These are phyloP conservation scores for Phorcus lineatus DNA, from an alignment of 2,888 invertebrate genomes.

Conservation along the genomic window DNA sequence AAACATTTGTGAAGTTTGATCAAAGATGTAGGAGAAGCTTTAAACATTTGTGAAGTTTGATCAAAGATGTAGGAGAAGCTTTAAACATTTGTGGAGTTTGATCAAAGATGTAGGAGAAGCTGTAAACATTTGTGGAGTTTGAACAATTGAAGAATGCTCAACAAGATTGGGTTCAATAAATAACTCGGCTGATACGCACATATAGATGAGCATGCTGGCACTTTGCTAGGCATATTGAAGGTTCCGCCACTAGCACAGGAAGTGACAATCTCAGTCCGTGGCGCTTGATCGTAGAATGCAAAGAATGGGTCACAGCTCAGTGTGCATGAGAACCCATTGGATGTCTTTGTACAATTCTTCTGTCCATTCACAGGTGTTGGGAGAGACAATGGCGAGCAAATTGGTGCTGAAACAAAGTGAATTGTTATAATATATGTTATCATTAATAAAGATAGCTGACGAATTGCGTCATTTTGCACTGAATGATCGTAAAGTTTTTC, in stretches of 20 bases:
- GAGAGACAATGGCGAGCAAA: slow-evolving; percentile 47
- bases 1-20: too few species aligned
- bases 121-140: too few species aligned
- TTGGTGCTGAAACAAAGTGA: slow-evolving; percentile 39
- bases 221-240: slow-evolving; percentile 21
- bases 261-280: background rate
- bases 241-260: slow-evolving; percentile 28
- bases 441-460: too few species aligned
- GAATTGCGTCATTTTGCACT: too few species aligned
- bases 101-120: too few species aligned
- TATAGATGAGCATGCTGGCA: slow-evolving; percentile 32
- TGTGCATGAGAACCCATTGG: slow-evolving; percentile 43
- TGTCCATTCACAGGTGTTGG: slow-evolving; percentile 43
- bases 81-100: too few species aligned
- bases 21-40: too few species aligned
- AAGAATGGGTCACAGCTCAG: slow-evolving; percentile 47
- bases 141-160: too few species aligned
- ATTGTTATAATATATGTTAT: background rate
- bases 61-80: too few species aligned
- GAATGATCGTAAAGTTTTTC: too few species aligned
- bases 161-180: too few species aligned
- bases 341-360: slow-evolving; percentile 37
- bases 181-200: slow-evolving; percentile 25
- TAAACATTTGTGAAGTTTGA: too few species aligned
- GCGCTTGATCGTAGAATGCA: slow-evolving; percentile 40